Evolutionary conservation across 1,140 invertebrate species (phyloP).

Genomic region (Drosophila prosaltans): DNA sequence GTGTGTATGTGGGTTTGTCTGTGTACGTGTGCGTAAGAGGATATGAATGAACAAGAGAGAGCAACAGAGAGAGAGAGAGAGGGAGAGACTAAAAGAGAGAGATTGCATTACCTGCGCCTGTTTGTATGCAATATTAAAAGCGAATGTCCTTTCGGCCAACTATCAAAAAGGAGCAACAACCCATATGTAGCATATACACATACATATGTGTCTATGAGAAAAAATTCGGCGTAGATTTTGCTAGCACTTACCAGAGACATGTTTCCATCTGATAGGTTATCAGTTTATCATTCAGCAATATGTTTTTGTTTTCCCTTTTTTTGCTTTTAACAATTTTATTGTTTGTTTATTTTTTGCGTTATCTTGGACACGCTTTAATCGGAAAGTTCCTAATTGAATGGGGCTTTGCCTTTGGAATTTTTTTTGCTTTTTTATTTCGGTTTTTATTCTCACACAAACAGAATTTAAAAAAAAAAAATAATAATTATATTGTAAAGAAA

Average conservation of each 20-base stretch:
- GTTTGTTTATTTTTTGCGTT: constrained; percentile 2
- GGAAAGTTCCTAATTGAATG: background rate
- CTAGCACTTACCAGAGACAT: constrained; percentile 56
- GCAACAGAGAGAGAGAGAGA: background rate
- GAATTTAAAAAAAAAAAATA: background rate
- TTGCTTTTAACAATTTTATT: too few species aligned
- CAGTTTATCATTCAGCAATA: constrained; percentile 26
- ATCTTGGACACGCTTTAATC: background rate
- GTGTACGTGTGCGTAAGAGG: constrained; percentile 23
- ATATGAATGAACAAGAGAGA: constrained; percentile 66
- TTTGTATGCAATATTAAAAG: constrained; percentile 39
- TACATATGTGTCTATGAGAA: too few species aligned
- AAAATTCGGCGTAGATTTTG: background rate
- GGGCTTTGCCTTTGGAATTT: background rate
- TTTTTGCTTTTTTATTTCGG: constrained; percentile 4
- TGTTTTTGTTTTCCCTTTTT: background rate
- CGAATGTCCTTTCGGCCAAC: constrained; percentile 37
- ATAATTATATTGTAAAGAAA: background rate
- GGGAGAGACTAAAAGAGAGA: background rate
- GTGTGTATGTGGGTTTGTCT: constrained; percentile 4
- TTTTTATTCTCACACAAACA: background rate
- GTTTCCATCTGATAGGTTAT: constrained; percentile 37
- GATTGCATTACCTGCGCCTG: constrained; percentile 17
- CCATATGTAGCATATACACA: background rate
- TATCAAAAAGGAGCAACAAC: constrained; percentile 9